phyloP scores from a whole-genome alignment of 2,797 vertebrate species.

The Thamnophis elegans region DNA sequence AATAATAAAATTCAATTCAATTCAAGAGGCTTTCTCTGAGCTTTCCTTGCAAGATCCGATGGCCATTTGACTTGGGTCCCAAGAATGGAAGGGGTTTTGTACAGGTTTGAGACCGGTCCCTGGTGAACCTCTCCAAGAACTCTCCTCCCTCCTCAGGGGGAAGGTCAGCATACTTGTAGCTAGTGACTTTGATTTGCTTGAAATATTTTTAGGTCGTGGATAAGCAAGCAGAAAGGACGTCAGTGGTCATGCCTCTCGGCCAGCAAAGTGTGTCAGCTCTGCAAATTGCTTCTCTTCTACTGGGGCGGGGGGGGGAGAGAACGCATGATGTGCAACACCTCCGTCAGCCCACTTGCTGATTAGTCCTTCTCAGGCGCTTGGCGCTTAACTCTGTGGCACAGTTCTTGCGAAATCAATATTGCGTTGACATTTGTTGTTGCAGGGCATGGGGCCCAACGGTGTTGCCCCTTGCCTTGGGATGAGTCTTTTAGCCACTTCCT shows the following conservation, averaged over 20 bases:
- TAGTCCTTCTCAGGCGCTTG: neutral
- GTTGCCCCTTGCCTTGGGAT: neutral
- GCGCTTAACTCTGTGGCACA: neutral
- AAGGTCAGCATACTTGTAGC: neutral
- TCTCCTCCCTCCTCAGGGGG: neutral
- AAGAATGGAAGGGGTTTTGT: neutral
- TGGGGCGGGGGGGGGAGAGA: neutral
- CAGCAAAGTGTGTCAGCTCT: neutral
- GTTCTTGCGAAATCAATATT: conserved; percentile 23
- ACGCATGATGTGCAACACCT: neutral
- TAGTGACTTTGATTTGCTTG: neutral
- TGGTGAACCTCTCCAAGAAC: neutral
- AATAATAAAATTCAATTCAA: no score
- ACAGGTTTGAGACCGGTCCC: neutral
- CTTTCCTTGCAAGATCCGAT: neutral
- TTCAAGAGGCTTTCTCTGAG: neutral
- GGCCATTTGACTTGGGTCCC: neutral
- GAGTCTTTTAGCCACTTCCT: neutral
- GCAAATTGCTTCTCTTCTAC: neutral
- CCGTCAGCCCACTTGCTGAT: neutral
- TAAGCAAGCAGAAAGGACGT: neutral
- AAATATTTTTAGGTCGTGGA: neutral
- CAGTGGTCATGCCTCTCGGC: neutral
- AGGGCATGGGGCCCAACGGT: neutral
- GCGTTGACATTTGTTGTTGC: conserved; percentile 7